Conservation (phyloP, 2,113 vertebrate genomes). For the Aspiorhynchus laticeps region DNA sequence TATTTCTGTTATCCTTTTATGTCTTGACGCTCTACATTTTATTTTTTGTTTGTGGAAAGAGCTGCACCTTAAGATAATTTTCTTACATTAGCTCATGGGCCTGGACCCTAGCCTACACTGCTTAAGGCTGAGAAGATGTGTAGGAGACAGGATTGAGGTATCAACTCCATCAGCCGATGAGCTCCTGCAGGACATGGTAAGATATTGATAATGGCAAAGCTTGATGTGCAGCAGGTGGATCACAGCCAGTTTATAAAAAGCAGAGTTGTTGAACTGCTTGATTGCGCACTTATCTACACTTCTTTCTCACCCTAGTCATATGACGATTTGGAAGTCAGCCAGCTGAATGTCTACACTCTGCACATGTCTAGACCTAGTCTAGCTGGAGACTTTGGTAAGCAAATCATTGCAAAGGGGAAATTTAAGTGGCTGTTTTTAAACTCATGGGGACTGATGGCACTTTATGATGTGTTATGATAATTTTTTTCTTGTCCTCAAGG, state of each 20-base stretch:
- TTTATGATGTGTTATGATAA: neutral
- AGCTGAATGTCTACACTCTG: constrained; percentile 73
- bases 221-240: neutral
- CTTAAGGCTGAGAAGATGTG: constrained; percentile 74
- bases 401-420: neutral
- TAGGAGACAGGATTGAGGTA: constrained; percentile 70
- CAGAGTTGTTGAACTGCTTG: neutral
- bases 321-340: constrained; percentile 83
- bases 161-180: constrained; percentile 71
- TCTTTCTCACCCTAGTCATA: constrained; percentile 70
- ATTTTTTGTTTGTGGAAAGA: neutral
- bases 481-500: constrained; percentile 69
- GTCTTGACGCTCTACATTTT: neutral
- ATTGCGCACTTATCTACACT: neutral
- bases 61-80: neutral
- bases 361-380: constrained; percentile 76
- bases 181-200: constrained; percentile 81
- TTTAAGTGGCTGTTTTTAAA: neutral
- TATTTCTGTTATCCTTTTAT: neutral
- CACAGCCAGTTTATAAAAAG: neutral
- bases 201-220: constrained; percentile 28
- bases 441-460: neutral
- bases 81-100: constrained; percentile 73
- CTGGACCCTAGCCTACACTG: constrained; percentile 80
- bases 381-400: constrained; percentile 81